These are phyloP conservation scores for Echiichthys vipera DNA, from an alignment of 2,797 vertebrate species.

Conservation along the genomic window DNA sequence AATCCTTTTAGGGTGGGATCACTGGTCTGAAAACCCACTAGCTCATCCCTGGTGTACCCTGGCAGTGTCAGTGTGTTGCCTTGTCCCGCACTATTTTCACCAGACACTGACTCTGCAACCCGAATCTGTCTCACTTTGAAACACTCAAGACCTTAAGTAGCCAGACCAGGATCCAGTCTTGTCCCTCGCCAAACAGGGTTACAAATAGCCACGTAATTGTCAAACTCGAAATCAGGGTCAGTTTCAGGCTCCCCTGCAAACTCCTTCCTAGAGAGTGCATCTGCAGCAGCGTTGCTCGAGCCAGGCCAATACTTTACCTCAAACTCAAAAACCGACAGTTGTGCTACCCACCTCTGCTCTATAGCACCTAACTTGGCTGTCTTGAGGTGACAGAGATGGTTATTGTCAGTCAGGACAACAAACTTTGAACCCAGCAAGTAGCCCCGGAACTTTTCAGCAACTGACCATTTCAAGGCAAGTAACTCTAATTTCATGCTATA, in stretches of 20 bases:
- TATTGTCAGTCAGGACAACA: neutral
- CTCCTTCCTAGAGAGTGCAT: neutral
- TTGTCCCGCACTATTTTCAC: neutral
- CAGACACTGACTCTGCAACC: neutral
- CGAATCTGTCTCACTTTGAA: neutral
- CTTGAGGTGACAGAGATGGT: neutral
- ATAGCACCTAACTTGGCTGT: neutral
- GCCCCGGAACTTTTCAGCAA: neutral
- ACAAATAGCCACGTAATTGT: neutral
- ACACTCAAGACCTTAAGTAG: neutral
- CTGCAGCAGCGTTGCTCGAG: neutral
- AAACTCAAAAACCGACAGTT: neutral
- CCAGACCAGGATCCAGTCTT: neutral
- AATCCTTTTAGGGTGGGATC: neutral
- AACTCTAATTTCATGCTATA: constrained; percentile 16
- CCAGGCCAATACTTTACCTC: neutral
- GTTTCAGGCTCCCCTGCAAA: neutral
- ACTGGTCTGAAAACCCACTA: neutral
- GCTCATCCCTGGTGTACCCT: neutral
- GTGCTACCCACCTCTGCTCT: neutral
- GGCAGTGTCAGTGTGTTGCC: neutral
- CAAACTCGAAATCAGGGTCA: neutral
- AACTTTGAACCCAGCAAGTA: neutral
- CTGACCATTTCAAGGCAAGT: neutral
- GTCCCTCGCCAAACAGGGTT: neutral